Evolutionary conservation across 2,888 invertebrate genomes (phyloP).

Genomic region (Thalpophila matura): DNA sequence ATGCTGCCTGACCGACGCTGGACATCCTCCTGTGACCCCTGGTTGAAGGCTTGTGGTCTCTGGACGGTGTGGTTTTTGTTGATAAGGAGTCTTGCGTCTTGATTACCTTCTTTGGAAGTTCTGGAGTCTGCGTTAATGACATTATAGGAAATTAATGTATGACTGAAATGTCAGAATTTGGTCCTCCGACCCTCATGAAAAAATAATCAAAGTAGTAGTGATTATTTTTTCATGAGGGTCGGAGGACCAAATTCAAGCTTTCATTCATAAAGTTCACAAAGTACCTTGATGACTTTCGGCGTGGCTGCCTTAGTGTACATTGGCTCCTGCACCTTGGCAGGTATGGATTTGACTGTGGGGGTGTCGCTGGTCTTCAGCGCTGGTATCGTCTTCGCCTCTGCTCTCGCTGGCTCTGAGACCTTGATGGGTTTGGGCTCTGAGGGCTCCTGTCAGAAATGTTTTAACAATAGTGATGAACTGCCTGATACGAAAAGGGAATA

Average conservation of each 20-base stretch:
- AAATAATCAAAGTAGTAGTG: no score
- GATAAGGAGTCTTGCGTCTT: slow-evolving; percentile 74
- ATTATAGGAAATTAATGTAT: no score
- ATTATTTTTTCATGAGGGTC: no score
- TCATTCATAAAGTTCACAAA: not conserved
- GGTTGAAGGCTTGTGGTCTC: slow-evolving; percentile 72
- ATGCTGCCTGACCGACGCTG: slow-evolving; percentile 78
- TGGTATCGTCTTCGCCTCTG: slow-evolving; percentile 82
- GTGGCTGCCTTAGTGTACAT: slow-evolving; percentile 84
- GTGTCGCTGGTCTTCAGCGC: slow-evolving; percentile 80
- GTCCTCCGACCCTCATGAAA: no score
- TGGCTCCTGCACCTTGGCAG: slow-evolving; percentile 83
- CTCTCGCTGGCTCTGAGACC: slow-evolving; percentile 76
- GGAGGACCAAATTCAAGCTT: not conserved
- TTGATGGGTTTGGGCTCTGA: slow-evolving; percentile 76
- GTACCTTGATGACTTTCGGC: slow-evolving; percentile 81
- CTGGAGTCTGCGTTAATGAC: slow-evolving; percentile 77
- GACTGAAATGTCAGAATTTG: no score
- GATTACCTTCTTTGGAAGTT: slow-evolving; percentile 77
- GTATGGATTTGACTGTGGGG: slow-evolving; percentile 78
- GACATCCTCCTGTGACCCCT: slow-evolving; percentile 82
- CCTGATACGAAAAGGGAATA: no score
- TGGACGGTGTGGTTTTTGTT: slow-evolving; percentile 77
- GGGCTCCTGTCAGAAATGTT: slow-evolving; percentile 71
- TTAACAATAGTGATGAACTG: not conserved